Evolutionary conservation across 2,888 invertebrate species (phyloP), one percentile per base, ranked within the genome.

Genomic region (Horisme vitalbata): DNA sequence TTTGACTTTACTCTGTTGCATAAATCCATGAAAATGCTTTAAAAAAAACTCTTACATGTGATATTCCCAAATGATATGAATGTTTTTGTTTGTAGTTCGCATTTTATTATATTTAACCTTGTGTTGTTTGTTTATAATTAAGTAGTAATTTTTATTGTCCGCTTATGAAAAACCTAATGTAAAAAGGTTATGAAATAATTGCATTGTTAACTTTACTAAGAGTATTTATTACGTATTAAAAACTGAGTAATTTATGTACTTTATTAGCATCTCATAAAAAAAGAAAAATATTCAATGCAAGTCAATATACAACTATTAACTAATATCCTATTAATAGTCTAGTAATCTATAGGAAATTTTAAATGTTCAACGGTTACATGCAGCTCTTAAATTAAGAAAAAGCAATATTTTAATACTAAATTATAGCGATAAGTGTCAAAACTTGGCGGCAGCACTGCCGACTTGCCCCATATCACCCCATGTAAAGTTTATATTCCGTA

Each of bases 401-500:
- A 68, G 55, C 59, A 63, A 70, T 75, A 75, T 74, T 75, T 74
- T 76, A 63, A 57, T 71, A 72, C 63, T 60, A 57, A 58, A 14
- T 14, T 1, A 15, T 7, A 8, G 6, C 2, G 1, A 3, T 0
- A 15, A 30, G 14, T 30, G 4, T 13, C 15, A 30, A 5, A 2
- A 15, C 14, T 15, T 18, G 18, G 18, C 18, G 6, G 5, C 6
- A 18, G 4, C 18, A 18, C n/a, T n/a, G n/a, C n/a, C n/a, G n/a
- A n/a, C n/a, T n/a, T n/a, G n/a, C n/a, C n/a, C n/a, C n/a, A n/a
- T n/a, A n/a, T n/a, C n/a, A n/a, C n/a, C n/a, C n/a, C n/a, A n/a
- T n/a, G n/a, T n/a, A n/a, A n/a, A n/a, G n/a, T n/a, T n/a, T n/a
- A n/a, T n/a, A n/a, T n/a, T n/a, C n/a, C n/a, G n/a, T n/a, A n/a